Evolutionary conservation across 1,140 invertebrate genomes (phyloP), one percentile per base, ranked within the genome.

Genomic region (Pseudomyrmex sp.): DNA sequence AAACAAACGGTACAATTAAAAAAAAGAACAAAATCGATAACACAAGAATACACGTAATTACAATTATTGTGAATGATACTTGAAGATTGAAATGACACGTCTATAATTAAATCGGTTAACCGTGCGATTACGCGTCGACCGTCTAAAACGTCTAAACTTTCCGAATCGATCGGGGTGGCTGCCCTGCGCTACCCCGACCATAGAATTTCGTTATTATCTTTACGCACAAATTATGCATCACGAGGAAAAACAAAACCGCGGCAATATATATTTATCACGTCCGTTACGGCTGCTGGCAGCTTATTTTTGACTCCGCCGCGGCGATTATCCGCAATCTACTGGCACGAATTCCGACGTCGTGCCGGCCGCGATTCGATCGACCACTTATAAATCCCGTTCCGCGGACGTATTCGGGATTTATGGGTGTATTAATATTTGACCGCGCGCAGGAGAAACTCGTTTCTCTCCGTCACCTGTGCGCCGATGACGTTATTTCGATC

Each of bases 351-450:
- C 66, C 54, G 20, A 44, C 44, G 54, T 26, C 69, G 68, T 70
- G 20, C n/a, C n/a, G 65, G 44, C 76, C 66, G 76, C 46, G 54
- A 80, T 80, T 80, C 54, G 66, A 80, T 80, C 66, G 54, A 80
- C 44, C 54, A 59, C 66, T 80, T 80, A 80, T 70, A 72, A 80
- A 80, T 80, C 66, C 66, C 66, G 76, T 80, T 80, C 13, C 66
- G 68, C 70, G 23, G 54, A 80, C 76, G 23, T 18, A 72, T 70
- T 69, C 66, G 76, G 35, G 44, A 80, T 80, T 80, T 80, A 80
- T 80, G 66, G 76, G 2, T 72, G 46, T 80, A 80, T 80, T 80
- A 80, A 80, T 80, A 80, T 80, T 80, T 80, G 66, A 54, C 54
- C 44, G 54, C 66, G 44, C 35, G 35, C 35, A 52, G 54, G 65